These are phyloP conservation scores for Gonioctena quinquepunctata DNA, from an alignment of 1,140 invertebrate species.

Conservation along the genomic window DNA sequence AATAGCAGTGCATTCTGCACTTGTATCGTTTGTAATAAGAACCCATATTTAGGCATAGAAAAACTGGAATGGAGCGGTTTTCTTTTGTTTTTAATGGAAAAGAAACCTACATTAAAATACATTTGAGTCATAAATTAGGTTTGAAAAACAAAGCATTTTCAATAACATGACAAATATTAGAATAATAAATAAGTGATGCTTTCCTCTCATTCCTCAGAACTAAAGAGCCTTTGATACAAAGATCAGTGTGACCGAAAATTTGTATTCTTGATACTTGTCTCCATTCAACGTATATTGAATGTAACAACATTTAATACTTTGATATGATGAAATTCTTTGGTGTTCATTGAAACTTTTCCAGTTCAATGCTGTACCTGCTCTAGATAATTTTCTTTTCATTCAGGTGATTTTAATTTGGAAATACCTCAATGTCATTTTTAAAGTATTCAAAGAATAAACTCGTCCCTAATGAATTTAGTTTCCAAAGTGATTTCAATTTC, in stretches of 20 bases:
- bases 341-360: too few relatives aligned
- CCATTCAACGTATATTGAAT: too few relatives aligned
- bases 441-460: too few relatives aligned
- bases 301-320: too few relatives aligned
- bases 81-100: not conserved
- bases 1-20: not conserved
- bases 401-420: too few relatives aligned
- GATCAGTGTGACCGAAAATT: not conserved
- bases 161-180: constrained; percentile 4
- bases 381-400: too few relatives aligned
- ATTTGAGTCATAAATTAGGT: constrained; percentile 2
- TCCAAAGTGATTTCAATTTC: too few relatives aligned
- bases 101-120: not conserved
- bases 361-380: too few relatives aligned
- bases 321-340: too few relatives aligned
- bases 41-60: not conserved
- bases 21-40: not conserved
- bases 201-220: not conserved
- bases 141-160: not conserved
- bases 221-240: not conserved
- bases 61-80: constrained; percentile 3
- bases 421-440: too few relatives aligned
- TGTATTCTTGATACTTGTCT: too few relatives aligned
- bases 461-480: too few relatives aligned
- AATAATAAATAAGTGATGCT: constrained; percentile 1